Evolutionary conservation across 2,888 invertebrate species (phyloP).

Genomic region (Oligia fasciuncula): DNA sequence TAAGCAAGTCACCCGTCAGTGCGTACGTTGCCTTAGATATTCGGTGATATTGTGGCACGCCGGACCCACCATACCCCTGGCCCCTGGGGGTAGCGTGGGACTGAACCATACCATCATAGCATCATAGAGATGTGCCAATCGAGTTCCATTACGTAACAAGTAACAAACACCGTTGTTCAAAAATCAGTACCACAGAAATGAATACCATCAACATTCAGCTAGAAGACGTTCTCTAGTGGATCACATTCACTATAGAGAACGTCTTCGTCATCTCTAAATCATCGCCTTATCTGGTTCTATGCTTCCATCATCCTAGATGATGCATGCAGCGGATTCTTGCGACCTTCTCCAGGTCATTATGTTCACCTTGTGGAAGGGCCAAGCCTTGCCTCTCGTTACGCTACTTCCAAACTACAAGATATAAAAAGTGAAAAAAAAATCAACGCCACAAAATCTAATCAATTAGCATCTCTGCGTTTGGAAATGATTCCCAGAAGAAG

Average conservation of each 20-base stretch:
- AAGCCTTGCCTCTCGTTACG: not conserved
- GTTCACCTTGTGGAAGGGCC: not conserved
- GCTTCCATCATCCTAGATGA: not conserved
- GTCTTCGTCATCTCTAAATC: not conserved
- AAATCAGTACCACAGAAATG: not conserved
- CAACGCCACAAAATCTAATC: not conserved
- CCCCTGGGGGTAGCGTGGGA: too few relatives aligned
- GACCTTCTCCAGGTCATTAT: not conserved
- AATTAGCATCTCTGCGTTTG: not conserved
- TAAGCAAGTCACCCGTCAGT: not conserved
- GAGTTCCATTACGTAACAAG: too few relatives aligned
- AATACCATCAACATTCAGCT: not conserved
- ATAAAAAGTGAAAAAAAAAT: not conserved
- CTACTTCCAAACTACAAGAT: not conserved
- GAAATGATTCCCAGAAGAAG: constrained; percentile 10
- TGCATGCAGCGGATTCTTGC: not conserved
- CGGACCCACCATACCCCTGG: too few relatives aligned
- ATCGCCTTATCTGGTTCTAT: not conserved
- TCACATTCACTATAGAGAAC: not conserved
- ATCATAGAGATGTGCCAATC: too few relatives aligned
- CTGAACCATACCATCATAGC: too few relatives aligned
- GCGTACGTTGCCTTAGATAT: not conserved
- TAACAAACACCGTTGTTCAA: too few relatives aligned
- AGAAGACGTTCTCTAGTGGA: not conserved
- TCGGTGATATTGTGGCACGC: not conserved